Base-by-base conservation (phyloP, 1,140 invertebrate species). In the Papilio machaon region DNA sequence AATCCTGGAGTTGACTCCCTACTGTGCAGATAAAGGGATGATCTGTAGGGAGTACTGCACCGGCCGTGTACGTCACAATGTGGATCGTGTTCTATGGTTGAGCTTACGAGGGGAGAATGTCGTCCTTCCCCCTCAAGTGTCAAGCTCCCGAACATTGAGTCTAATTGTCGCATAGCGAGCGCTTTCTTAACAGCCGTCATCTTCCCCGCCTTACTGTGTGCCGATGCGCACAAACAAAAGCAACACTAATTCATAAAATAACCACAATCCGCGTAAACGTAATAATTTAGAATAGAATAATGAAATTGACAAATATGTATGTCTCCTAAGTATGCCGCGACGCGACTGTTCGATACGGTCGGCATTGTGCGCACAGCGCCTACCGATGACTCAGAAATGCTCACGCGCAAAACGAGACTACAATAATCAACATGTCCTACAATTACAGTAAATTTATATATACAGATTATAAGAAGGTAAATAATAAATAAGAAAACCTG, bases 31-130 rank as follows among this genome's bases (percentile, higher is more conserved):
- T 94, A 94, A 11, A 94, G 87, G 10, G 93, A 93, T 0, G 92
- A 93, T 35, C 89, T 82, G 76, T 93, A 90, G 4, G 95, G 95
- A 60, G 94, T 95, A 85, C 95, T 95, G 83, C 95, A 96, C 9
- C 92, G 89, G 8, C 96, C 96, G 85, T 97, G 97, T n/a, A 97
- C 96, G 80, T 97, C 96, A 86, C 97, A 97, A 74, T 95, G 95
- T 46, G 94, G 92, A 84, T 96, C 95, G 67, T 95, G 91, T 87
- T 96, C 96, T 17, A 96, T 92, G 80, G 95, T 95, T 2, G 95
- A 92, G 82, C 91, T 93, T 54, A 95, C 90, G 70, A 95, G 92
- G 23, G 95, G 95, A 43, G 88, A 91, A 83, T 90, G 90, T 74
- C 88, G 91, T 52, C 89, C 93, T 85, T 90, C 89, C 80, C 92